Evolutionary conservation across 2,888 invertebrate species (phyloP), one percentile per base, ranked within the genome.

Genomic region (Lysandra coridon): DNA sequence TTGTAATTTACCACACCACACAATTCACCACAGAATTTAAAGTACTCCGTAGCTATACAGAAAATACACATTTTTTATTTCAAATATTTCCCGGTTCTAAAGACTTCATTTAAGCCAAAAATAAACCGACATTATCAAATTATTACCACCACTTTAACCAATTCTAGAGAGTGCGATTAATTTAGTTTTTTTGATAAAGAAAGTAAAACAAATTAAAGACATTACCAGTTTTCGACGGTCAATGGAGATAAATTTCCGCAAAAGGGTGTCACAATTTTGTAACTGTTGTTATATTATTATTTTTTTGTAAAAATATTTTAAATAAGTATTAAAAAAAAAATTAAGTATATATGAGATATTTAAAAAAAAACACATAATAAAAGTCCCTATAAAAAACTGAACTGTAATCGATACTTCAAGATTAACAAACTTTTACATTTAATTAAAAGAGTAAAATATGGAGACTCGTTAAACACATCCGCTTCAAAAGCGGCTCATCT

Each of bases 151-250:
- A 40, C 6, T 40, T 40, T 40, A 6, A 1, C 1, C 7, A 33
- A 33, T 69, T 14, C 64, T 30, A 30, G 33, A 33, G 30, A 30
- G 64, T 33, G 64, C 12, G 64, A 69, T 69, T 33, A 33, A 33
- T 69, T 14, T 33, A 23, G 2, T 10, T 40, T 64, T 64, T 30
- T 64, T 6, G 12, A 64, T 33, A 69, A 69, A 69, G 33, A 14
- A 69, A 69, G 69, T 14, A 69, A 69, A 69, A 69, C 69, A 69
- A 69, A 69, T 69, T 69, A 69, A 10, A 64, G 14, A 33, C 23
- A 64, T 64, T 64, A 30, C 64, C 30, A 37, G 17, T 33, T 33
- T 33, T 17, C 33, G 33, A 69, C 4, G 30, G 69, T 69, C 12
- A 69, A 33, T 69, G 33, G 30, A 30, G 64, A 69, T 5, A 30